Percentiles rank a stretch among this genome's conserved stretches.
Conservation (phyloP, 1,140 invertebrate species). For the Caenorhabditis tropicalis region DNA sequence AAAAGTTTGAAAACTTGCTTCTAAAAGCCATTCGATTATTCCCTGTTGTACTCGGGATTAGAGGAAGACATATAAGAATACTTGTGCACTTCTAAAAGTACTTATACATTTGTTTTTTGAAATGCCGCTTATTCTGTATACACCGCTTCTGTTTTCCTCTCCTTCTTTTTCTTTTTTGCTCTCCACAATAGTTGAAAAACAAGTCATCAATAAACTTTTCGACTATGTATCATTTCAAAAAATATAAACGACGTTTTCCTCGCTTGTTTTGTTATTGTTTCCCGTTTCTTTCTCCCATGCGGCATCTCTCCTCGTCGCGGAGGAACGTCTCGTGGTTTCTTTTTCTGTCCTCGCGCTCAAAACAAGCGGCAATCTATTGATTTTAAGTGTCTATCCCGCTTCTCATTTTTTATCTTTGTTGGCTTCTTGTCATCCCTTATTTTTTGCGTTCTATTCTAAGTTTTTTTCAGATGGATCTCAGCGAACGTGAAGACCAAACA, state of each 20-base stretch:
- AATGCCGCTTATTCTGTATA: too few species aligned
- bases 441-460: not conserved
- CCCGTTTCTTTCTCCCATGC: not conserved
- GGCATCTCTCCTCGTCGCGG: not conserved
- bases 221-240: not conserved
- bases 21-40: too few species aligned
- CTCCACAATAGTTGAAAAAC: not conserved
- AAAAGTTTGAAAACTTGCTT: too few species aligned
- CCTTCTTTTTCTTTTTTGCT: not conserved
- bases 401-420: not conserved
- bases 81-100: too few species aligned
- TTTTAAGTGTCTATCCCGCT: not conserved
- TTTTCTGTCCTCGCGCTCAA: not conserved
- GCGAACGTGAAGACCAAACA: constrained; percentile 23
- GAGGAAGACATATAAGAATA: too few species aligned
- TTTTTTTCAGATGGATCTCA: constrained; percentile 19
- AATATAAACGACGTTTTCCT: not conserved
- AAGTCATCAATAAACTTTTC: constrained; percentile 2
- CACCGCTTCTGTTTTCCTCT: not conserved
- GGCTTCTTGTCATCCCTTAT: not conserved
- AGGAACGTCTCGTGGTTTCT: constrained; percentile 12
- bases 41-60: too few species aligned
- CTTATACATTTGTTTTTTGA: too few species aligned
- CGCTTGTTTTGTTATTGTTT: not conserved
- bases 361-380: constrained; percentile 30